Conservation (phyloP, 2,888 invertebrate genomes). For the Sturmia bella region DNA sequence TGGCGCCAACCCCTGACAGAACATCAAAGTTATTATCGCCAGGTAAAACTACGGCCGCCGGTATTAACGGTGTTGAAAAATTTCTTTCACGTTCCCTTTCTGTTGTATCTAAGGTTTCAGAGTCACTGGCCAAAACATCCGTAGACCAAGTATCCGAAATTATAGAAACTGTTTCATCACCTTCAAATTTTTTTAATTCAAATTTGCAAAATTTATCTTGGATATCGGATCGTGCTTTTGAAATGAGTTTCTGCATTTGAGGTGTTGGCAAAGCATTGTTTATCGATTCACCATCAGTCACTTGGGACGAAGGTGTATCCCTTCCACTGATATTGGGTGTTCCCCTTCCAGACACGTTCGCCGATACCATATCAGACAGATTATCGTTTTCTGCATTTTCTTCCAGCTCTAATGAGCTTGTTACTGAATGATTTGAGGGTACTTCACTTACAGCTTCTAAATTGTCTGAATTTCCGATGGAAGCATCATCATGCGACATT, state of each 20-base stretch:
- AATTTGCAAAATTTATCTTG: conserved; percentile 99
- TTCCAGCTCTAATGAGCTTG: conserved; percentile 93
- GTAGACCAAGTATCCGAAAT: conserved; percentile 99
- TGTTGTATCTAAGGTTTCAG: conserved; percentile 93
- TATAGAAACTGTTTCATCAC: conserved; percentile 97
- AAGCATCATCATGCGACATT: conserved; percentile 94
- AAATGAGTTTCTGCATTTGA: conserved; percentile 85
- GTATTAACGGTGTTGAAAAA: conserved; percentile 82
- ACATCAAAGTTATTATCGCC: conserved; percentile 82
- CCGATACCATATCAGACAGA: conserved; percentile 98
- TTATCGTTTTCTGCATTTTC: conserved; percentile 95
- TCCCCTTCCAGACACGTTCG: conserved; percentile 95
- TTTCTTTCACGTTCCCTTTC: conserved; percentile 85
- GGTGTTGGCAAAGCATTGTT: conserved; percentile 82
- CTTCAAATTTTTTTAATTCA: conserved; percentile 92
- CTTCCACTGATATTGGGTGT: conserved; percentile 98
- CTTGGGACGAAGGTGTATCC: conserved; percentile 97
- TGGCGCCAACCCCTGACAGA: conserved; percentile 74
- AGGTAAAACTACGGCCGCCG: conserved; percentile 81
- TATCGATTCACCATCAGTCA: conserved; percentile 89
- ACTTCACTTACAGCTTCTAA: conserved; percentile 97
- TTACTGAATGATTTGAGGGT: conserved; percentile 96
- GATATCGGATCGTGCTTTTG: conserved; percentile 95
- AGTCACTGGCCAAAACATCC: conserved; percentile 97
- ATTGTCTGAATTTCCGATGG: conserved; percentile 95